Conservation (phyloP, 2,113 vertebrate species). For the Pachycephala philippinensis region DNA sequence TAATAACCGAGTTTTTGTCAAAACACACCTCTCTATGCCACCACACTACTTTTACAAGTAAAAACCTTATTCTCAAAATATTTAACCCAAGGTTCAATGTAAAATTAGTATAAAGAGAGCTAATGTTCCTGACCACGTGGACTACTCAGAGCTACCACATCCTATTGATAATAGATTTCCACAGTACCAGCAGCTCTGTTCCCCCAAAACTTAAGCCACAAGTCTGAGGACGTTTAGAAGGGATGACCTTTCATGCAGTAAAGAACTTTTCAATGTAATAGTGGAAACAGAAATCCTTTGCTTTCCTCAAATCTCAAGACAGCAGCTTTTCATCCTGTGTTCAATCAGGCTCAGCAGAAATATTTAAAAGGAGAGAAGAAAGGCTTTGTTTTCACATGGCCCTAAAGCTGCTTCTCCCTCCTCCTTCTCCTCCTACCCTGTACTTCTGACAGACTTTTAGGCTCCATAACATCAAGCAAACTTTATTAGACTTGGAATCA, state of each 20-base stretch:
- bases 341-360: conserved; percentile 49
- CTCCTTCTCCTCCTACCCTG: background rate
- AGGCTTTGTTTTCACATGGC: conserved; percentile 35
- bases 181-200: background rate
- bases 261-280: conserved; percentile 15
- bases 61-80: background rate
- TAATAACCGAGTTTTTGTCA: background rate
- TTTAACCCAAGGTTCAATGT: background rate
- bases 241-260: background rate
- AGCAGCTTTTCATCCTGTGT: conserved; percentile 55
- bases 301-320: conserved; percentile 51
- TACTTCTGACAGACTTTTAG: conserved; percentile 26
- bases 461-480: background rate
- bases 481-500: background rate
- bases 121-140: background rate
- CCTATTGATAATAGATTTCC: background rate
- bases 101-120: background rate
- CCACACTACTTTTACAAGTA: background rate
- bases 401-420: conserved; percentile 33
- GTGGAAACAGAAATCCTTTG: conserved; percentile 39
- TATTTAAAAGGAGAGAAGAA: conserved; percentile 59
- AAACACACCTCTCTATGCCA: background rate
- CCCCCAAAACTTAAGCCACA: background rate
- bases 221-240: background rate
- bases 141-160: background rate